Evolutionary conservation across 1,140 invertebrate genomes (phyloP).

Genomic region (Drosophila rufa): DNA sequence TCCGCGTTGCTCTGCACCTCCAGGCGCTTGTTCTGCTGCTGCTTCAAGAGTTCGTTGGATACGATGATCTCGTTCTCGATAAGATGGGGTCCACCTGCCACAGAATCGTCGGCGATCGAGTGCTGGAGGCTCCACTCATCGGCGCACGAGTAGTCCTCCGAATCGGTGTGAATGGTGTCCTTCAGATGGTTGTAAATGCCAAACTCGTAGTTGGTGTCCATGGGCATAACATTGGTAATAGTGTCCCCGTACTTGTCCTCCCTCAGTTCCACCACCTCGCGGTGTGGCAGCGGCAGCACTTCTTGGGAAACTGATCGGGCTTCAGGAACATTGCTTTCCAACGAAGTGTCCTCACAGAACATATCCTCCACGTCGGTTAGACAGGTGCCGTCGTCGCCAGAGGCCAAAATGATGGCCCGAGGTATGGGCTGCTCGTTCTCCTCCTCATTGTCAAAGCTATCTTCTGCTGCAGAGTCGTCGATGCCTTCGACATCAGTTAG

Average conservation of each 20-base stretch:
- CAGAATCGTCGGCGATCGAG: slow-evolving; percentile 55
- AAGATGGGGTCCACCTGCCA: slow-evolving; percentile 28
- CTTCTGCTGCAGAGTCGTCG: slow-evolving; percentile 85
- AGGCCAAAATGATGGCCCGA: slow-evolving; percentile 67
- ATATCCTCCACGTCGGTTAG: slow-evolving; percentile 85
- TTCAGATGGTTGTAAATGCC: slow-evolving; percentile 78
- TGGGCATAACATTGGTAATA: slow-evolving; percentile 85
- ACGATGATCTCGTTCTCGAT: slow-evolving; percentile 78
- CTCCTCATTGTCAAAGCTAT: slow-evolving; percentile 78
- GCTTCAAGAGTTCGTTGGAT: slow-evolving; percentile 74
- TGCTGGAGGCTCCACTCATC: slow-evolving; percentile 75
- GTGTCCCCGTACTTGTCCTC: slow-evolving; percentile 85
- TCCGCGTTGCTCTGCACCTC: slow-evolving; percentile 75
- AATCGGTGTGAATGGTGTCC: slow-evolving; percentile 84
- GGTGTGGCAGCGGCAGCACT: slow-evolving; percentile 82
- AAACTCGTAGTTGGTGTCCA: slow-evolving; percentile 83
- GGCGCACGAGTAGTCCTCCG: slow-evolving; percentile 85
- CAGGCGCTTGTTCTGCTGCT: slow-evolving; percentile 64
- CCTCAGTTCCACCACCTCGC: slow-evolving; percentile 85
- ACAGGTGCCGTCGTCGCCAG: slow-evolving; percentile 69
- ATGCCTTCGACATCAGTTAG: slow-evolving; percentile 86
- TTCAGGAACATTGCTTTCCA: slow-evolving; percentile 31
- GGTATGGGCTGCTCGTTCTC: slow-evolving; percentile 74
- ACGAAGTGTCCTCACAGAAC: slow-evolving; percentile 72
- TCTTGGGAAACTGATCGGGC: slow-evolving; percentile 58